These are phyloP conservation scores for Philonicus albiceps DNA, from an alignment of 2,888 invertebrate genomes.

Conservation along the genomic window DNA sequence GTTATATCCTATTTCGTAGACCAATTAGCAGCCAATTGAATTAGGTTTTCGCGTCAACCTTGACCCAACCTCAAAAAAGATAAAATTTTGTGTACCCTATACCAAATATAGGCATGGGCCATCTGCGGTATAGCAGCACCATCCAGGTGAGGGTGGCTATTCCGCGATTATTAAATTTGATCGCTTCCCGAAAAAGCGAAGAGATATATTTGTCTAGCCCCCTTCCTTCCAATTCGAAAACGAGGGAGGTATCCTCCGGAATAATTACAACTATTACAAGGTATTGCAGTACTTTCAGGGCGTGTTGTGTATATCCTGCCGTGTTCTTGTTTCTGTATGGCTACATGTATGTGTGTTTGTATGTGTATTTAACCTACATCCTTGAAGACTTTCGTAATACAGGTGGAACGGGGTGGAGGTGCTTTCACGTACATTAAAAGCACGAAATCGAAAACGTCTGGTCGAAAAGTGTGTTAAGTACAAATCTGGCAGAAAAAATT, in stretches of 20 bases:
- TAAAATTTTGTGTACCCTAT: not conserved
- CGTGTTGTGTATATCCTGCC: not conserved
- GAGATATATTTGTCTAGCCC: slow-evolving; percentile 14
- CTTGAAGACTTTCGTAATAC: slow-evolving; percentile 21
- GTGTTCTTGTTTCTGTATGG: not conserved
- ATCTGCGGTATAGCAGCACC: not conserved
- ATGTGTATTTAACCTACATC: slow-evolving; percentile 28
- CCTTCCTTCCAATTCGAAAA: not conserved
- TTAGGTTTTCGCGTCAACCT: not conserved
- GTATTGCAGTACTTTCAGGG: slow-evolving; percentile 33
- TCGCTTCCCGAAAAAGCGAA: not conserved
- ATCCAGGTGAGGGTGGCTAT: not conserved
- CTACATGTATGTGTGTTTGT: not conserved
- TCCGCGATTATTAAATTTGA: slow-evolving; percentile 3
- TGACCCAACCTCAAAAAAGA: slow-evolving; percentile 19
- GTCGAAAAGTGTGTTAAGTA: slow-evolving; percentile 12
- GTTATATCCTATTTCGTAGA: not conserved
- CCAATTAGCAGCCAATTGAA: slow-evolving; percentile 35
- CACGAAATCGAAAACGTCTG: slow-evolving; percentile 33
- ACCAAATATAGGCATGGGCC: not conserved
- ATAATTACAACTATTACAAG: slow-evolving; percentile 25
- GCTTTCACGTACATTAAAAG: slow-evolving; percentile 24
- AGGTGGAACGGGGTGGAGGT: not conserved
- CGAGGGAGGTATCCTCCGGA: not conserved
- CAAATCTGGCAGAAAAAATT: slow-evolving; percentile 3